A percentile compares a stretch with the other conserved stretches of the same genome.
Evolutionary conservation across 2,113 vertebrate genomes (phyloP).

Genomic region (Phrynosoma platyrhinos): DNA sequence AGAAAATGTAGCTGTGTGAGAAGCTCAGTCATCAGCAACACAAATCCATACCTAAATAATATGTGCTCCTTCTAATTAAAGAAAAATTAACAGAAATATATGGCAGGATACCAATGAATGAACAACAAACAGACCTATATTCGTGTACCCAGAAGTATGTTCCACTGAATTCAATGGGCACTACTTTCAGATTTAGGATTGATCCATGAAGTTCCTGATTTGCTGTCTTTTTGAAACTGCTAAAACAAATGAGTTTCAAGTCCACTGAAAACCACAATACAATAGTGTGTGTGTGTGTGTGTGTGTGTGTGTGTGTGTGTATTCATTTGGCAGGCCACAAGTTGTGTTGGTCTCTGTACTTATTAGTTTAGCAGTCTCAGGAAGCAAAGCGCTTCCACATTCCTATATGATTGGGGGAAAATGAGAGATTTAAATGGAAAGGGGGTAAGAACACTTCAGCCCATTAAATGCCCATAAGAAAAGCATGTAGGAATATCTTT

Average conservation of each 20-base stretch:
- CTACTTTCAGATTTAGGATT: no score
- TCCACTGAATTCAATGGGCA: no score
- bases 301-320: no score
- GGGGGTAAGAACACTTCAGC: not conserved
- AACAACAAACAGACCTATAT: not conserved
- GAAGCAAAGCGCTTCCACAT: no score
- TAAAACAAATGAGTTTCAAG: not conserved
- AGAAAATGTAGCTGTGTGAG: not conserved
- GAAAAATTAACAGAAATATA: no score
- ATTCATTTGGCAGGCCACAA: not conserved
- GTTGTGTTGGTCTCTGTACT: not conserved
- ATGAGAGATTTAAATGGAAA: not conserved
- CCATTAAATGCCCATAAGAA: not conserved
- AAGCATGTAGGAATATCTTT: conserved; percentile 6
- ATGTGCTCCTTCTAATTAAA: not conserved
- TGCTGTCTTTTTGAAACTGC: not conserved
- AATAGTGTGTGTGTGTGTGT: no score
- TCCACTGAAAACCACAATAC: not conserved
- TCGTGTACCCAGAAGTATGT: not conserved
- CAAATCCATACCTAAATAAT: not conserved
- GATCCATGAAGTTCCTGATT: not conserved
- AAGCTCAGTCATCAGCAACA: not conserved
- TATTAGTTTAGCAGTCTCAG: not conserved
- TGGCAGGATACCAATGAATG: no score
- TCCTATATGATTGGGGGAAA: not conserved